These are phyloP conservation scores for Hemibates koningsi DNA, from an alignment of 2,113 vertebrate genomes.

Conservation along the genomic window DNA sequence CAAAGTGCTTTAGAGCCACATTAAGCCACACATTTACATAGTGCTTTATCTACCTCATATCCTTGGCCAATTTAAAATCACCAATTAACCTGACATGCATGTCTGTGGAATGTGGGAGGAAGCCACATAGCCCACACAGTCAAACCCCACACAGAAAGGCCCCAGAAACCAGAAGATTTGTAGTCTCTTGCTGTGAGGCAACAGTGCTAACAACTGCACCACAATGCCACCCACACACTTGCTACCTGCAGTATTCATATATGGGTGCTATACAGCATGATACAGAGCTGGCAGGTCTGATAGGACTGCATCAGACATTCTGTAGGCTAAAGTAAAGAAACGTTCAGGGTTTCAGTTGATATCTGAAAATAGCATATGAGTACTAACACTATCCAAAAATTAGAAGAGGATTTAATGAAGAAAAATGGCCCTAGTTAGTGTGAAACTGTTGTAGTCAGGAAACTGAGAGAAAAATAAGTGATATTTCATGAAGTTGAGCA, in stretches of 20 bases:
- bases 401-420: background rate
- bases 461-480: background rate
- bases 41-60: background rate
- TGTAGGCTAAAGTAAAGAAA: background rate
- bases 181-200: background rate
- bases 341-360: background rate
- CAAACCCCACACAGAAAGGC: background rate
- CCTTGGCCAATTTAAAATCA: background rate
- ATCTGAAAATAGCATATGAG: background rate
- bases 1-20: background rate
- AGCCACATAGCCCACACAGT: fast-evolving
- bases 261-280: background rate
- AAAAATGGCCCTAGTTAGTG: background rate
- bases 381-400: background rate
- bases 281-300: background rate
- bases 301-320: background rate
- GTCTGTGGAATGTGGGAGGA: background rate
- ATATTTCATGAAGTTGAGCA: background rate
- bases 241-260: background rate
- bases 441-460: background rate
- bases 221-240: background rate
- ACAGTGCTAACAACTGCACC: background rate
- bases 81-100: background rate
- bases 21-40: background rate
- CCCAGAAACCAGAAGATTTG: background rate